Evolutionary conservation across 2,888 invertebrate species (phyloP).

Genomic region (Dexiosoma caninum): DNA sequence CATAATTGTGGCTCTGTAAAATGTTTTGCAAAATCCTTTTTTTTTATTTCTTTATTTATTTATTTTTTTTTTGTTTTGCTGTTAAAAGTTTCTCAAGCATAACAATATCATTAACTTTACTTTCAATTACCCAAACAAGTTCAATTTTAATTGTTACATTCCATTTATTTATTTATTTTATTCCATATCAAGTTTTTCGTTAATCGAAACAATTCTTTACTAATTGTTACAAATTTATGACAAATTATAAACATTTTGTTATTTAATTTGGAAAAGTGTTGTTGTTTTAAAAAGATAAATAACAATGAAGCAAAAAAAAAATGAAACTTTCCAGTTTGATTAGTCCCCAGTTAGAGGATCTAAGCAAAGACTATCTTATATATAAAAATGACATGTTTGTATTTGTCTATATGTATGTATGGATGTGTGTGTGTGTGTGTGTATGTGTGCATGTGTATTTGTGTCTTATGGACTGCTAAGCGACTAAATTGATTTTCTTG

Average conservation of each 20-base stretch:
- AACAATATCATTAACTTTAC: conserved; percentile 26
- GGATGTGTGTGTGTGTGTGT: too few species aligned
- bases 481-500: too few species aligned
- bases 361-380: too few species aligned
- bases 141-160: conserved; percentile 45
- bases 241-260: conserved; percentile 43
- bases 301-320: neutral
- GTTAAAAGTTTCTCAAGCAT: conserved; percentile 29
- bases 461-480: too few species aligned
- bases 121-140: conserved; percentile 54
- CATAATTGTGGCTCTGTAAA: neutral
- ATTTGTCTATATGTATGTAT: too few species aligned
- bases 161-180: conserved; percentile 9
- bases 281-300: neutral
- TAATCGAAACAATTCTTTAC: conserved; percentile 17
- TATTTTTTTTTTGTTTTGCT: too few species aligned
- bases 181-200: neutral
- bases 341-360: too few species aligned
- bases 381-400: too few species aligned
- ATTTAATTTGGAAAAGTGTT: conserved; percentile 24
- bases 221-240: conserved; percentile 57
- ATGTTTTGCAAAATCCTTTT: conserved; percentile 13
- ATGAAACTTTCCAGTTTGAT: neutral
- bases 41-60: too few species aligned
- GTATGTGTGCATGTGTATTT: too few species aligned